Conservation (phyloP, 2,113 vertebrate species). For the Glaucidium brasilianum region DNA sequence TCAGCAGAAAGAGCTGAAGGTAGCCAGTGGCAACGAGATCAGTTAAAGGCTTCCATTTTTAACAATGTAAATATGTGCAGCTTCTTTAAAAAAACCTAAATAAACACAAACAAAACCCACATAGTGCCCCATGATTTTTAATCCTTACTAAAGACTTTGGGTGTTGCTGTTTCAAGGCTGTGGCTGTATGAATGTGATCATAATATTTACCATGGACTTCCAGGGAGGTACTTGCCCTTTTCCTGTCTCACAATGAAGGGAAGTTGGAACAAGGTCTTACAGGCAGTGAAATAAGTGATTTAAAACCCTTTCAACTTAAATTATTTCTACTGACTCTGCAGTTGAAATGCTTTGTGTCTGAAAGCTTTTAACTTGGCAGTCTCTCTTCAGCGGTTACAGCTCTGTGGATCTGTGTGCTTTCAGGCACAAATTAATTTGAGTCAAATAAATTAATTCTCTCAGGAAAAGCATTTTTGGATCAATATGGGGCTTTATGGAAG, state of each 20-base stretch:
- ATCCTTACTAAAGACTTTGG: neutral
- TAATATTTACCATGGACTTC: slow-evolving; percentile 45
- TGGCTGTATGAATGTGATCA: neutral
- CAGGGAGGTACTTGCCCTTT: slow-evolving; percentile 46
- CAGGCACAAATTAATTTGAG: neutral
- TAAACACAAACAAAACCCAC: neutral
- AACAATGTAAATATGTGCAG: neutral
- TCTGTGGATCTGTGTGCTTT: neutral
- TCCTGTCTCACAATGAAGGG: slow-evolving; percentile 53
- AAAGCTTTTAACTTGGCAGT: neutral
- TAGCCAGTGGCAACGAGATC: neutral
- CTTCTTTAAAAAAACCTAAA: neutral
- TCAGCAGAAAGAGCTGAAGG: neutral
- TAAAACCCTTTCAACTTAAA: neutral
- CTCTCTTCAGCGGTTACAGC: neutral
- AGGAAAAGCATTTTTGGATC: neutral
- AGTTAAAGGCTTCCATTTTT: neutral
- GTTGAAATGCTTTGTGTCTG: neutral
- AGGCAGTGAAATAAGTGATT: neutral
- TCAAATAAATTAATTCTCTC: neutral
- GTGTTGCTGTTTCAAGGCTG: neutral
- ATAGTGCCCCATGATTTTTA: neutral
- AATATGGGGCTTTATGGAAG: neutral
- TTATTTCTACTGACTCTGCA: neutral
- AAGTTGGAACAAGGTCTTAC: slow-evolving; percentile 4